Conservation (phyloP, 1,140 invertebrate species). For the Cyphomyrmex costatus region DNA sequence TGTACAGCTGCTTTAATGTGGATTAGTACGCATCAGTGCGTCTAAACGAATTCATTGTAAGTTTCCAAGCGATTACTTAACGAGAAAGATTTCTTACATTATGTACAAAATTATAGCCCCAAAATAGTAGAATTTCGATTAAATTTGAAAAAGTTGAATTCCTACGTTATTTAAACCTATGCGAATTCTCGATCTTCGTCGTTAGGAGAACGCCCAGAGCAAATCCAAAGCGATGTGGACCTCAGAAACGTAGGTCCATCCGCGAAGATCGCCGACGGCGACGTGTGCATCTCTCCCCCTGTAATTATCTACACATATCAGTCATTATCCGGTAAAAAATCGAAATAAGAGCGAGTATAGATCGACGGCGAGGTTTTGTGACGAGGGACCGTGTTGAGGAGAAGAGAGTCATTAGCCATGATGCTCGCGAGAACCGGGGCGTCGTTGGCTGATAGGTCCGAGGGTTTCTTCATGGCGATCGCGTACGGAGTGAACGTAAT, state of each 20-base stretch:
- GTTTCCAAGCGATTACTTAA: conserved; percentile 25
- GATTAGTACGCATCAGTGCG: no score
- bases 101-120: conserved; percentile 24
- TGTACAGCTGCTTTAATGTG: no score
- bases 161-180: background rate
- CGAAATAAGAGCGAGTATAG: conserved; percentile 20
- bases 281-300: background rate
- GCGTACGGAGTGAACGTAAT: conserved; percentile 63
- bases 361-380: background rate
- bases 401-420: conserved; percentile 63
- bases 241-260: background rate
- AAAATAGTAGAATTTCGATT: background rate
- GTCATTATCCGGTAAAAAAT: conserved; percentile 49
- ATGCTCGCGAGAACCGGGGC: conserved; percentile 33
- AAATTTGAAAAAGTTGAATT: background rate
- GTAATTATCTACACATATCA: conserved; percentile 57
- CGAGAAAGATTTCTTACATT: conserved; percentile 44
- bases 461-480: conserved; percentile 37
- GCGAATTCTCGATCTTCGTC: background rate
- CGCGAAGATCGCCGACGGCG: conserved; percentile 29
- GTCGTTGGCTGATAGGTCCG: conserved; percentile 41
- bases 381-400: background rate
- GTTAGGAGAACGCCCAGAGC: background rate
- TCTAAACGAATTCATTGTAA: no score
- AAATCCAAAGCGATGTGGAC: background rate